These are phyloP conservation scores for Ursus arctos DNA, from an alignment of 2,113 vertebrate species.

Conservation along the genomic window DNA sequence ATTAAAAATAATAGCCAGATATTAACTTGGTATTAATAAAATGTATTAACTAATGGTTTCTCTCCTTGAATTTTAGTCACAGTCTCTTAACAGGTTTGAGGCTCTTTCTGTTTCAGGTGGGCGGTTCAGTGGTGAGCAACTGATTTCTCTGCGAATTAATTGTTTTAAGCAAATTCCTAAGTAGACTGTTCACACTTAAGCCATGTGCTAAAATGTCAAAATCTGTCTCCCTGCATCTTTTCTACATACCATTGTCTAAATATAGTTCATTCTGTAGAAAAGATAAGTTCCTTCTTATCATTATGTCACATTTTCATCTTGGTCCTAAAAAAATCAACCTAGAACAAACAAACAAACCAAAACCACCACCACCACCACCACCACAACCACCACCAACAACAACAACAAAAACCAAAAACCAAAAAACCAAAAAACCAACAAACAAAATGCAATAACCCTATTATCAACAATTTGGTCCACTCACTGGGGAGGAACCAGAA, in stretches of 20 bases:
- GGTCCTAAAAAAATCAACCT: neutral
- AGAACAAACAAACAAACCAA: neutral
- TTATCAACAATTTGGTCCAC: neutral
- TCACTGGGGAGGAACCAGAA: neutral
- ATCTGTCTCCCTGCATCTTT: neutral
- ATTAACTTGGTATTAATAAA: neutral
- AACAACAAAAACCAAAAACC: neutral
- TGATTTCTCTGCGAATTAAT: slow-evolving; percentile 18
- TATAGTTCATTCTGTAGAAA: neutral
- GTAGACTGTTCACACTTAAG: neutral
- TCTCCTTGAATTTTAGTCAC: neutral
- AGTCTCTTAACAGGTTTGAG: neutral
- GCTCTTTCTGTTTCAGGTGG: neutral
- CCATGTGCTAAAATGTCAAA: slow-evolving; percentile 21
- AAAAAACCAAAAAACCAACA: neutral
- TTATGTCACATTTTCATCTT: neutral
- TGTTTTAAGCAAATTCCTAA: slow-evolving; percentile 19
- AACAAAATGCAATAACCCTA: neutral
- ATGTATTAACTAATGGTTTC: neutral
- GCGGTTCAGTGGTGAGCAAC: neutral
- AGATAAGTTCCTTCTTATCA: neutral
- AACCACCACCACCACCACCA: no score
- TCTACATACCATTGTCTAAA: neutral
- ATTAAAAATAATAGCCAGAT: neutral
- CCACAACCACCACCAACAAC: no score